A percentile compares a stretch with the other conserved stretches of the same genome.
These are phyloP conservation scores for Hyppa rectilinea DNA, from an alignment of 2,888 invertebrate species.

Conservation along the genomic window DNA sequence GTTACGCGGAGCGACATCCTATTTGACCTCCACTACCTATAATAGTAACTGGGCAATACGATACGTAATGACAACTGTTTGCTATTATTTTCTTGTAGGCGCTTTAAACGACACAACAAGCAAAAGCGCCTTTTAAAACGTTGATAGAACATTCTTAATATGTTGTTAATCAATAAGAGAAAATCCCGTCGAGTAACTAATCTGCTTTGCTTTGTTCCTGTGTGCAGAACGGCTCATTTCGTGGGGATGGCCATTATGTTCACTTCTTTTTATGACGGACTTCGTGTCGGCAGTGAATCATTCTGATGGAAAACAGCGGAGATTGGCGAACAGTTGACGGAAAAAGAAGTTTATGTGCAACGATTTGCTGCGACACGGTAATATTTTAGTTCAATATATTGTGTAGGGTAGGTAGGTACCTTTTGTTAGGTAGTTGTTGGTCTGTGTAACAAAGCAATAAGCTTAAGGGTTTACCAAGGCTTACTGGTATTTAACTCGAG, in stretches of 20 bases:
- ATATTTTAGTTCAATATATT: constrained; percentile 1
- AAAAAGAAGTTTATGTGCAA: constrained; percentile 25
- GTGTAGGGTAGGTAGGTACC: not conserved
- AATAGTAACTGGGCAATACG: too few relatives aligned
- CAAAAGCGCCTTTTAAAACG: not conserved
- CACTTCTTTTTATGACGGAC: constrained; percentile 39
- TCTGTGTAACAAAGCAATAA: constrained; percentile 4
- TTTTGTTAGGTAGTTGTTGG: not conserved
- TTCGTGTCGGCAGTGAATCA: constrained; percentile 32
- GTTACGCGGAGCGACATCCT: too few relatives aligned
- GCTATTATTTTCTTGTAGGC: constrained; percentile 42
- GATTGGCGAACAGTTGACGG: constrained; percentile 39
- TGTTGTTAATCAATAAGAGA: not conserved
- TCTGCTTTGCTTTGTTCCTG: constrained; percentile 35
- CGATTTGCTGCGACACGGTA: not conserved
- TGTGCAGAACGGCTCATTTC: constrained; percentile 42
- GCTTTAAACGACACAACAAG: not conserved
- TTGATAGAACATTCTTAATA: not conserved
- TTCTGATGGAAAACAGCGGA: constrained; percentile 45
- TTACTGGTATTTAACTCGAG: constrained; percentile 26
- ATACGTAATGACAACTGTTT: too few relatives aligned
- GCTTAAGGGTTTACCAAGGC: constrained; percentile 28
- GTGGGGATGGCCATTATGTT: constrained; percentile 13
- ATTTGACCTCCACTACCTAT: too few relatives aligned
- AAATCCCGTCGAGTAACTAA: constrained; percentile 18